Evolutionary conservation across 2,888 invertebrate species (phyloP), one percentile per base, ranked within the genome.

Genomic region (Nemoura dubitans): DNA sequence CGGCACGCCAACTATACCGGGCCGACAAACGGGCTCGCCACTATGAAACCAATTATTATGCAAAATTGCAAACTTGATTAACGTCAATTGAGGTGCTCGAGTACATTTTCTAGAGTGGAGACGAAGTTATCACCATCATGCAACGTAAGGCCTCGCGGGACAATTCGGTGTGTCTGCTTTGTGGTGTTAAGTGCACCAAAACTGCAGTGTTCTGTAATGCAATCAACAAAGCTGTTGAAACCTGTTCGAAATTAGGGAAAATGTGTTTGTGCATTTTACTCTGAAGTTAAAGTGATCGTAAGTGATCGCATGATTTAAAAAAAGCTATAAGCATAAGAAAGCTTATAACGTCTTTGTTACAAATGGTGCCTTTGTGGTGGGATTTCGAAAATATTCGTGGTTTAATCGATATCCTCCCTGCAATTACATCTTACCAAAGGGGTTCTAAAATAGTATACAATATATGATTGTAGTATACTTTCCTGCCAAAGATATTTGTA

Each of bases 21-120:
- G 21, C 59, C 84, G 84, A 27, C 84, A 84, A 84, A 28, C 83
- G 83, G 27, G n/a, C 83, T n/a, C n/a, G 43, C 42, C 36, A 83
- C 83, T n/a, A 27, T 59, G 84, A 84, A 84, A 76, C 87, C 86
- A 86, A 87, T 87, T 87, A 87, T 86, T 87, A 87, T 87, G 87
- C 86, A 87, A 87, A 87, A 86, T 77, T 59, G 59, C 59, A 59
- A 59, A 87, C 85, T 85, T 83, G 87, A 87, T 87, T 82, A 87
- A 86, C 83, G 87, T 36, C 86, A 76, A 84, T 84, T 84, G 84
- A 84, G 84, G 59, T 84, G 27, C 84, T 59, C 76, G 59, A 84
- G 84, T 21, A 59, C n/a, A 36, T 36, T 83, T 83, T 83, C 43
- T 16, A 83, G 83, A 83, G 36, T 10, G 36, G 36, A n/a, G n/a